Evolutionary conservation across 2,113 vertebrate genomes (phyloP).

Genomic region (Casuarius casuarius): DNA sequence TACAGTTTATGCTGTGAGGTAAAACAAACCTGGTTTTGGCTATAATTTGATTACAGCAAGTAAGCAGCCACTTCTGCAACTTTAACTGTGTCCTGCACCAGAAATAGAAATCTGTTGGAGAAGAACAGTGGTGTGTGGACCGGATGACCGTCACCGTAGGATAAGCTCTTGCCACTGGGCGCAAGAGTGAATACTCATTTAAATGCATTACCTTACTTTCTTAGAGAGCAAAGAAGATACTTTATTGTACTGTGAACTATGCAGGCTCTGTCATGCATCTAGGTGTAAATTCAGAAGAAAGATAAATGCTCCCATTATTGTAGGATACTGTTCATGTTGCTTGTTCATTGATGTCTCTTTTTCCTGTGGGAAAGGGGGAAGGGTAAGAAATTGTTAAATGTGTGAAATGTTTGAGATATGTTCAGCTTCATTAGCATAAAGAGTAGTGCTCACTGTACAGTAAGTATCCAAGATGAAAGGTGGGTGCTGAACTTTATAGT

Average conservation of each 20-base stretch:
- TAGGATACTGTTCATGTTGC: fast-evolving
- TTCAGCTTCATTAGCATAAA: neutral
- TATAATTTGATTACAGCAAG: neutral
- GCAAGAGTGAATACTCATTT: neutral
- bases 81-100: neutral
- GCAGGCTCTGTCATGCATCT: neutral
- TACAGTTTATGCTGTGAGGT: neutral
- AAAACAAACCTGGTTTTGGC: neutral
- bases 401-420: neutral
- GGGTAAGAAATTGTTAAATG: neutral
- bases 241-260: fast-evolving
- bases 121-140: neutral
- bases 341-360: neutral
- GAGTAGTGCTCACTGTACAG: neutral
- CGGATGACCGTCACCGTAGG: neutral
- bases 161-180: neutral
- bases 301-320: fast-evolving
- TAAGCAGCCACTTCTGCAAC: neutral
- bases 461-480: neutral
- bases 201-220: neutral
- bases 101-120: neutral
- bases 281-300: neutral
- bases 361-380: neutral
- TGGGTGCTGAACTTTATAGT: neutral
- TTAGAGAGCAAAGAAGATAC: neutral